Conservation (phyloP, 1,140 invertebrate genomes). For the Wasmannia auropunctata region DNA sequence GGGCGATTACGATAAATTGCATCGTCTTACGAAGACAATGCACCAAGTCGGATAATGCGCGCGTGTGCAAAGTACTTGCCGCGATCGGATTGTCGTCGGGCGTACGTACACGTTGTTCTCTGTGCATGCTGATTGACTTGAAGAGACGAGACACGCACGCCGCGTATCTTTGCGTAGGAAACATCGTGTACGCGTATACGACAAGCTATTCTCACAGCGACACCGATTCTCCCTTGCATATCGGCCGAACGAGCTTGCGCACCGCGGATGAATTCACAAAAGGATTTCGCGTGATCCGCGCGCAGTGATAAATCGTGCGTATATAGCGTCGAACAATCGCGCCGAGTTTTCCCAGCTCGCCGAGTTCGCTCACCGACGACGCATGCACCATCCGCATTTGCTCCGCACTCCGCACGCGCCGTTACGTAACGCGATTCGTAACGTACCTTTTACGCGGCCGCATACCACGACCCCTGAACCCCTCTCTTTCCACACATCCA, state of each 20-base stretch:
- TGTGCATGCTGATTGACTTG: slow-evolving; percentile 42
- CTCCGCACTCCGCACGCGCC: background rate
- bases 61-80: slow-evolving; percentile 10
- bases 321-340: background rate
- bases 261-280: background rate
- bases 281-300: background rate
- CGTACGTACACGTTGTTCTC: slow-evolving; percentile 6
- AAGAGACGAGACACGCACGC: background rate
- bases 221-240: background rate
- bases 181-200: background rate
- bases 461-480: slow-evolving; percentile 60
- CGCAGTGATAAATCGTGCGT: slow-evolving; percentile 18
- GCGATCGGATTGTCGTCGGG: slow-evolving; percentile 44
- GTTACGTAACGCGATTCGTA: slow-evolving; percentile 36
- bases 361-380: background rate
- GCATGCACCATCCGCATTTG: too few relatives aligned
- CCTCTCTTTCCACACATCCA: slow-evolving; percentile 27
- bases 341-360: background rate
- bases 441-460: slow-evolving; percentile 18
- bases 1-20: slow-evolving; percentile 71
- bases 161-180: slow-evolving; percentile 18
- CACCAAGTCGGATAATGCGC: slow-evolving; percentile 22
- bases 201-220: background rate
- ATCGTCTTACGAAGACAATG: slow-evolving; percentile 70
- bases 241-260: background rate